Percentiles rank a stretch among this genome's conserved stretches.
Conservation (phyloP, 2,797 vertebrate species). For the Scyliorhinus canicula region DNA sequence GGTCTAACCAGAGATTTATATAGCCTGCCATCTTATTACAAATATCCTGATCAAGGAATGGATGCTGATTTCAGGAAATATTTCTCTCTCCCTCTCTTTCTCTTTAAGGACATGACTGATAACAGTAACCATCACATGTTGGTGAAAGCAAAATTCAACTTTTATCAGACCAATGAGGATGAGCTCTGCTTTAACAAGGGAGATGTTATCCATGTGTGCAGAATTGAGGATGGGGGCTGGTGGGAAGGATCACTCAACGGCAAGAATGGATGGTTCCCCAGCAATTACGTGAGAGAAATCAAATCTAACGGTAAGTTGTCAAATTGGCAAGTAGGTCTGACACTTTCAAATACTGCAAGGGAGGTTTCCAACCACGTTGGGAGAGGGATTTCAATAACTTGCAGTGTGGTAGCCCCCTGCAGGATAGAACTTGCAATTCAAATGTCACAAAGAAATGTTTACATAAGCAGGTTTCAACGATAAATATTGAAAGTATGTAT, state of each 20-base stretch:
- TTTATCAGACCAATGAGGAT: constrained; percentile 96
- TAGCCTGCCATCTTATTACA: not conserved
- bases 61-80: not conserved
- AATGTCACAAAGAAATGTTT: not conserved
- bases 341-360: not conserved
- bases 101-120: constrained; percentile 92
- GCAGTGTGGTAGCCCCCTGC: not conserved
- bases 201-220: constrained; percentile 85
- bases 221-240: constrained; percentile 96
- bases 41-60: not conserved
- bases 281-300: constrained; percentile 93
- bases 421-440: not conserved
- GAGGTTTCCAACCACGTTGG: not conserved
- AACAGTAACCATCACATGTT: constrained; percentile 80
- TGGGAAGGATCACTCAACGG: constrained; percentile 87
- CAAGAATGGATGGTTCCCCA: constrained; percentile 94
- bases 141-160: constrained; percentile 91
- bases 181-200: constrained; percentile 92
- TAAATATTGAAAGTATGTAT: not conserved
- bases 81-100: not conserved
- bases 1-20: not conserved
- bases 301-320: constrained; percentile 82
- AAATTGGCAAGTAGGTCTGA: constrained; percentile 11
- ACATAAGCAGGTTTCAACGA: not conserved
- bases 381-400: not conserved